phyloP scores from a whole-genome alignment of 2,113 vertebrate genomes.

The Nothoprocta pentlandii region DNA sequence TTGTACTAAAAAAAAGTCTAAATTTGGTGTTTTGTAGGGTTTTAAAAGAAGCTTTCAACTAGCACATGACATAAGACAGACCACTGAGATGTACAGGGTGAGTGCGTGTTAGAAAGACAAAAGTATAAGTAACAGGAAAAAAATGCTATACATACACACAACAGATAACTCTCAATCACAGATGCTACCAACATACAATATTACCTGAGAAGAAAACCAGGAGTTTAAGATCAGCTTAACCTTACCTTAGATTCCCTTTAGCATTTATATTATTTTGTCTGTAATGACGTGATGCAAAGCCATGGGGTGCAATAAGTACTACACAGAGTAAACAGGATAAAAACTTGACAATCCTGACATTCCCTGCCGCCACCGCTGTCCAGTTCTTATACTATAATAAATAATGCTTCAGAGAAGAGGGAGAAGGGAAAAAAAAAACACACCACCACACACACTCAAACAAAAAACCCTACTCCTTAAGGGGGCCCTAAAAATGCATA shows the following conservation, averaged over 20 bases:
- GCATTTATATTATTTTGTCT: background rate
- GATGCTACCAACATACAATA: background rate
- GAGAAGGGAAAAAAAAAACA: too few species aligned
- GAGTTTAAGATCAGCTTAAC: background rate
- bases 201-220: background rate
- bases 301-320: background rate
- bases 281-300: background rate
- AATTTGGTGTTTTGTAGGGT: background rate
- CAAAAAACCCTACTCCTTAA: background rate
- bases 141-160: background rate
- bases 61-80: background rate
- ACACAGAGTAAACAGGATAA: background rate
- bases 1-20: background rate
- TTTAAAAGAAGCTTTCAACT: background rate
- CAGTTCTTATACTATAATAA: background rate
- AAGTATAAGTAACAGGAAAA: background rate
- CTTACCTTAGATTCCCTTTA: background rate
- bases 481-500: background rate
- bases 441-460: background rate
- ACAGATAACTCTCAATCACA: background rate
- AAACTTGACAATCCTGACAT: background rate
- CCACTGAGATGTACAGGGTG: fast-evolving
- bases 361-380: background rate
- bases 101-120: background rate
- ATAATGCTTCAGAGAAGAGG: background rate